A percentile compares a stretch with the other conserved stretches of the same genome.
These are phyloP conservation scores for Cheilosia scutellata DNA, from an alignment of 2,888 invertebrate species.

Conservation along the genomic window DNA sequence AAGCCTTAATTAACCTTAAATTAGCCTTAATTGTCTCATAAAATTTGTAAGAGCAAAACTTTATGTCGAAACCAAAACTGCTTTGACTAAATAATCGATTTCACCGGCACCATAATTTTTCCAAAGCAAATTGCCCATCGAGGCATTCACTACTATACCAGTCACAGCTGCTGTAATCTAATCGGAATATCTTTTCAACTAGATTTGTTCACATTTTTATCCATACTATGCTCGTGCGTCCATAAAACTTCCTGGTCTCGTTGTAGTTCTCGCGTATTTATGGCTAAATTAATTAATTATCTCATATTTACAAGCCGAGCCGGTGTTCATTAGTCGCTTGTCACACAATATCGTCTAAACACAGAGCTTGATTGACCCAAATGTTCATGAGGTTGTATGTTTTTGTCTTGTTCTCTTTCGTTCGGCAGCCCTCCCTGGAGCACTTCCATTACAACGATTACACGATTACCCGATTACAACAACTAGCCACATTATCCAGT, in stretches of 20 bases:
- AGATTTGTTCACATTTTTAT: conserved; percentile 1
- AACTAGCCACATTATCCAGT: not conserved
- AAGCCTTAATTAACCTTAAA: no score
- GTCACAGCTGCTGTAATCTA: conserved; percentile 31
- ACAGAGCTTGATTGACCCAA: conserved; percentile 67
- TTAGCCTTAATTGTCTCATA: not conserved
- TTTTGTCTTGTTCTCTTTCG: conserved; percentile 17
- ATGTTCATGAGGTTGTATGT: conserved; percentile 49
- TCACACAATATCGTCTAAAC: conserved; percentile 59
- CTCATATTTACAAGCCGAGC: conserved; percentile 57
- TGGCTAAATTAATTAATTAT: conserved; percentile 72
- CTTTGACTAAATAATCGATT: conserved; percentile 20
- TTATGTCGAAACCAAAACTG: not conserved
- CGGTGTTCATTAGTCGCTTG: conserved; percentile 66
- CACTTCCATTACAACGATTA: conserved; percentile 29
- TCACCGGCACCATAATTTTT: conserved; percentile 8
- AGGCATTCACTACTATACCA: not conserved
- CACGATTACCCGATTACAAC: not conserved
- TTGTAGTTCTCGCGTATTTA: conserved; percentile 46
- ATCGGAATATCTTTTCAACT: conserved; percentile 47
- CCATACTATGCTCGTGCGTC: conserved; percentile 16
- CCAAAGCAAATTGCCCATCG: conserved; percentile 23
- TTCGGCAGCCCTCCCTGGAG: not conserved
- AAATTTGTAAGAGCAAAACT: not conserved
- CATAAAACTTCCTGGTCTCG: conserved; percentile 59